These are phyloP conservation scores for Aegotheles bennettii DNA, from an alignment of 2,113 vertebrate genomes.

Conservation along the genomic window DNA sequence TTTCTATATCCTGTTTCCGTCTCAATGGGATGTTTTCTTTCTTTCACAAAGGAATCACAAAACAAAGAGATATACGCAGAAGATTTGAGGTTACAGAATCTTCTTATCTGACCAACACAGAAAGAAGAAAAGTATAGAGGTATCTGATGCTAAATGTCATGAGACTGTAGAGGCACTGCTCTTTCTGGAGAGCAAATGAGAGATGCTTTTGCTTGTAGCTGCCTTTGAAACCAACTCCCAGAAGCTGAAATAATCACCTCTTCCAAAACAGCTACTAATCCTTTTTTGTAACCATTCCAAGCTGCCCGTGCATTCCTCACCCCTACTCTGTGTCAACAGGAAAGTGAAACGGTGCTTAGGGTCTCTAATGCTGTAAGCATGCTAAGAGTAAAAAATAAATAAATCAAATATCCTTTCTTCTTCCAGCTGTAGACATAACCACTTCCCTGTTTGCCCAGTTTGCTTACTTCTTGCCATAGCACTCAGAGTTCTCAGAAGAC, in stretches of 20 bases:
- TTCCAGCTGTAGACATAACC: background rate
- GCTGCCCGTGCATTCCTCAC: background rate
- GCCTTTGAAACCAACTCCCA: constrained; percentile 24
- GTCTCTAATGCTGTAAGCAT: background rate
- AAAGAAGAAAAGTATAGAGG: background rate
- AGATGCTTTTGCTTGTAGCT: background rate
- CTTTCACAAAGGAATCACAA: background rate
- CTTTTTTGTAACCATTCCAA: background rate
- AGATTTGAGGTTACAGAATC: background rate
- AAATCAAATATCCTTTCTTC: background rate
- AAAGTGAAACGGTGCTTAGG: background rate
- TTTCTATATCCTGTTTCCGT: background rate
- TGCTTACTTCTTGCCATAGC: background rate
- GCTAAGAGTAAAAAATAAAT: background rate
- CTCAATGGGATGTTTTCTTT: background rate
- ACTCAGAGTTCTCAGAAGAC: background rate
- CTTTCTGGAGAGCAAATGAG: background rate
- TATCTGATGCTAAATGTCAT: constrained; percentile 4
- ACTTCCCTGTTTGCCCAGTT: background rate
- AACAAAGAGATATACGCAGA: constrained; percentile 14
- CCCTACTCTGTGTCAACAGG: background rate
- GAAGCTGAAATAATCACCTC: background rate
- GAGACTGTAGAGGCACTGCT: background rate
- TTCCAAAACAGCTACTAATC: constrained; percentile 10
- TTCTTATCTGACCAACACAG: constrained; percentile 12